Evolutionary conservation across 2,113 vertebrate genomes (phyloP), one percentile per base, ranked within the genome.

Genomic region (Hippocampus mohnikei): DNA sequence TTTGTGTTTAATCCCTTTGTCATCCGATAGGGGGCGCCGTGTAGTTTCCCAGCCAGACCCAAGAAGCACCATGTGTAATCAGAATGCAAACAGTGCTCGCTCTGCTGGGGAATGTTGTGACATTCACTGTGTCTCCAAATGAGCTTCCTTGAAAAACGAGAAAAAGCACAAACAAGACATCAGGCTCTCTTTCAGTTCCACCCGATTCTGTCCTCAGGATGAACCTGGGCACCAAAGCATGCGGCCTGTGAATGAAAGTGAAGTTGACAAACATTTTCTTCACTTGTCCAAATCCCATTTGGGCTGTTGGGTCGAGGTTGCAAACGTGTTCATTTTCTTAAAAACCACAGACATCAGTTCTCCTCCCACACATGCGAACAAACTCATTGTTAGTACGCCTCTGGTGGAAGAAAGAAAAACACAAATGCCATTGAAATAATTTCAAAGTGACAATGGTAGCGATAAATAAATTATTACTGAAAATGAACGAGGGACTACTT

Each of bases 21-120:
- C 79, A 73, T 84, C 91, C 92, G 90, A 91, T 74, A 93, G 92
- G 91, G 90, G 91, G 90, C 71, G 79, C 84, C 91, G 84, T 93
- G 91, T 87, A 81, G 88, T 93, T 86, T 91, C 78, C 33, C 1
- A 79, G 76, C 10, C 69, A 67, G 71, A 27, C 60, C 60, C 37
- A 75, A 84, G 82, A 71, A 37, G 61, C 46, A 63, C 55, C 69
- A 25, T 16, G 70, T 73, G 74, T 76, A 69, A 74, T 69, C 69
- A 84, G 74, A 78, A 76, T 74, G 77, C 81, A 74, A 69, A 55
- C 65, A 75, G 75, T 72, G 27, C 63, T 81, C 56, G 61, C 37
- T 56, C 78, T 77, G 77, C 72, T 67, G 1, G 40, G 71, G 72
- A 86, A 76, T 78, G 66, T 72, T 70, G 78, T 72, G 71, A 75